These are phyloP conservation scores for Buathra laborator DNA, from an alignment of 2,888 invertebrate genomes.

Conservation along the genomic window DNA sequence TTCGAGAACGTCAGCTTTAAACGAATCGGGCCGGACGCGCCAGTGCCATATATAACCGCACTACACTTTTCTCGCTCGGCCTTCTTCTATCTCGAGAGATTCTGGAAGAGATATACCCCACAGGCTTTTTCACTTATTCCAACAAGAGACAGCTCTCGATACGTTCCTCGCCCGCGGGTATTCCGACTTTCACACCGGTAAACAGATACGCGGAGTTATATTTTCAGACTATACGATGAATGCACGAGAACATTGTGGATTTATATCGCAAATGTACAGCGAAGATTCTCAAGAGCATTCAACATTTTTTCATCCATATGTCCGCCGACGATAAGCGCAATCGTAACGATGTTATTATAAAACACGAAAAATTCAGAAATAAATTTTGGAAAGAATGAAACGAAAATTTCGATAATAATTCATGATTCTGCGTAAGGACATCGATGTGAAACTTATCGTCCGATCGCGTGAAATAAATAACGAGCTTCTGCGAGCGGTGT, in stretches of 20 bases:
- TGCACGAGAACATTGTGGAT: not conserved
- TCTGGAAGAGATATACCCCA: constrained; percentile 17
- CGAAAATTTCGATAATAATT: too few relatives aligned
- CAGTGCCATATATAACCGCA: not conserved
- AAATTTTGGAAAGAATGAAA: too few relatives aligned
- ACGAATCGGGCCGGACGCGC: constrained; percentile 17
- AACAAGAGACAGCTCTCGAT: constrained; percentile 25
- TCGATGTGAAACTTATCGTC: too few relatives aligned
- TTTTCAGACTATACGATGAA: not conserved
- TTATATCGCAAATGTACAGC: not conserved
- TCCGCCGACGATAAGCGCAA: too few relatives aligned
- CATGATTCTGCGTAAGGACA: too few relatives aligned
- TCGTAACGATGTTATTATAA: too few relatives aligned
- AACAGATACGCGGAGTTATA: constrained; percentile 2
- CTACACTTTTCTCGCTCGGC: constrained; percentile 14
- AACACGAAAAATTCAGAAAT: too few relatives aligned
- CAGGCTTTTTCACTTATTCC: constrained; percentile 27
- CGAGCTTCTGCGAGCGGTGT: too few relatives aligned
- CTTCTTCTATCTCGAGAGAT: constrained; percentile 3
- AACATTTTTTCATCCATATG: not conserved
- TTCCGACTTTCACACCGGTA: not conserved
- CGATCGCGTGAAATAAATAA: too few relatives aligned
- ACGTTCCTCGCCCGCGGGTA: not conserved
- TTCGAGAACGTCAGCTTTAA: constrained; percentile 29
- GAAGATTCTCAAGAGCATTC: not conserved